Base-by-base conservation (phyloP, 2,797 vertebrate species). In the Coendou prehensilis region DNA sequence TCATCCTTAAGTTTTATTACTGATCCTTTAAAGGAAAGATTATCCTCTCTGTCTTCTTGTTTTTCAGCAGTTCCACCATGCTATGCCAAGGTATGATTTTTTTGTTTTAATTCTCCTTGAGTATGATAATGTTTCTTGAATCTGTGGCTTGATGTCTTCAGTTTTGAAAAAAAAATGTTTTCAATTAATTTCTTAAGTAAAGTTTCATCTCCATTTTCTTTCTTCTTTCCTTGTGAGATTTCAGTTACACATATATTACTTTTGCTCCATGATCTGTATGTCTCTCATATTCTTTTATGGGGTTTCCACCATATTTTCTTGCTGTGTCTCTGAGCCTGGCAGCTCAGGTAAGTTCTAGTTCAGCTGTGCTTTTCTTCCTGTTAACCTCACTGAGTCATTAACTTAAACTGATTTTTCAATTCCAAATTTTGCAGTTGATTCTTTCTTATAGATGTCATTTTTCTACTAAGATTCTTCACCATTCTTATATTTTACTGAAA, bases 91-190 rank as follows among this genome's bases (percentile, higher is more conserved):
- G 9, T 76, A 50, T 28, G 41, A 30, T 8, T 45, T 83, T 50
- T 17, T 94, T 78, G 7, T 73, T 87, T 22, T 41, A n/a, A 37
- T 94, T 76, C 75, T 88, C 17, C 17, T 91, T 85, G 54, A 11
- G 78, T 47, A 15, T 37, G 54, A 41, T 82, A 63, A 6, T 37
- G 15, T 82, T 92, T 91, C 82, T 91, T 96, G 41, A 82, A 91
- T 81, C 11, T 82, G 33, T 71, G 33, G 20, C 50, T 78, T 76
- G 28, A 63, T 69, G 33, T 47, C 30, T 85, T 82, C 11, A 54
- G n/a, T 76, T 88, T 93, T n/a, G 6, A 71, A 71, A 61, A 69
- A 4, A 1, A 67, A 26, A 28, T 64, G 92, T 92, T 52, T 67
- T 81, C 69, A 45, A 37, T 67, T 78, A 59, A 71, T 57, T 93